A percentile compares a stretch with the other conserved stretches of the same genome.
phyloP scores from a whole-genome alignment of 2,888 invertebrate genomes.

The Biston stratarius region DNA sequence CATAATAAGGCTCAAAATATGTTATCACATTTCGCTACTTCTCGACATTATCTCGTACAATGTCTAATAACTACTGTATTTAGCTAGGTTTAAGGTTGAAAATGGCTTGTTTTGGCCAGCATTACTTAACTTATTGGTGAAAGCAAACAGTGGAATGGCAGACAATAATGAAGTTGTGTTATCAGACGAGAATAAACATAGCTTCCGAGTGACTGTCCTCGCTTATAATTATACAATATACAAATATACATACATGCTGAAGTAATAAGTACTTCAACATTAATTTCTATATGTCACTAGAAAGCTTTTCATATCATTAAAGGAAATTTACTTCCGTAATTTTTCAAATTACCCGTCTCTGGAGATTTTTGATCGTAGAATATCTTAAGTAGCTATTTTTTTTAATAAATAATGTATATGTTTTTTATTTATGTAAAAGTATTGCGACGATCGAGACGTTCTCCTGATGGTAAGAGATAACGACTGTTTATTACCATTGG shows the following conservation, averaged over 20 bases:
- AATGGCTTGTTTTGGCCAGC: not conserved
- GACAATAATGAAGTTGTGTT: conserved; percentile 24
- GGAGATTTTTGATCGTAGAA: too few relatives aligned
- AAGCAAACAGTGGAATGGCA: conserved; percentile 10
- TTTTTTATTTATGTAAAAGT: too few relatives aligned
- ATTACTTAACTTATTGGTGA: conserved; percentile 21
- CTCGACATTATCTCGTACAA: not conserved
- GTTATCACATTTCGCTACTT: not conserved
- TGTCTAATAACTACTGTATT: not conserved
- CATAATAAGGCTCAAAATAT: conserved; percentile 6
- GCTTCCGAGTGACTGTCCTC: not conserved
- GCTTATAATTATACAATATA: not conserved
- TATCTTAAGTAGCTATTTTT: too few relatives aligned
- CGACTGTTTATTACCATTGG: too few relatives aligned
- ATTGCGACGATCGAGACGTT: too few relatives aligned
- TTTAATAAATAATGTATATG: too few relatives aligned
- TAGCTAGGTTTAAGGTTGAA: conserved; percentile 3
- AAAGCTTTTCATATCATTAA: not conserved
- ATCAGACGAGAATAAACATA: conserved; percentile 21
- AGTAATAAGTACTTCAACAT: not conserved
- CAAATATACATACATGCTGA: not conserved
- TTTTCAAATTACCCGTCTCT: too few relatives aligned
- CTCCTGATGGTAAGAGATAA: too few relatives aligned
- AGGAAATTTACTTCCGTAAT: too few relatives aligned
- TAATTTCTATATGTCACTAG: not conserved